Base-by-base conservation (phyloP, 2,888 invertebrate genomes). In the Brachyptera putata region DNA sequence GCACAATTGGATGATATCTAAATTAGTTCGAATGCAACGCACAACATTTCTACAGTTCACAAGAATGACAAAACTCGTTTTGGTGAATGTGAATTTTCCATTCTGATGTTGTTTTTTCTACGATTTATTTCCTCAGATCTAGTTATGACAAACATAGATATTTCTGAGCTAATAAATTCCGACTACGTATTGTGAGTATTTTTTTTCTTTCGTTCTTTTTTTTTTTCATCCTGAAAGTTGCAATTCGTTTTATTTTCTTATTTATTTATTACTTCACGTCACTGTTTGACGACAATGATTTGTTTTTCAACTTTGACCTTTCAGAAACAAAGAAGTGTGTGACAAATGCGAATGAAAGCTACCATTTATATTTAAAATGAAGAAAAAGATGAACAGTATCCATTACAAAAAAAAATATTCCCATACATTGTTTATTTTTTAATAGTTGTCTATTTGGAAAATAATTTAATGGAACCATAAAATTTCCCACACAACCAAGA, bases 1-100 rank as follows among this genome's bases (percentile, higher is more conserved):
- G n/a, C n/a, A 39, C n/a, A 39, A 39, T 18, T 43, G 43, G 43
- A 43, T 43, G 14, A 14, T 43, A 43, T 43, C 43, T 43, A 43
- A 43, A 43, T 43, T 43, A 16, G 43, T 43, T 43, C 18, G 43
- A 43, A 43, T 43, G 43, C 43, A 39, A 16, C 18, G 18, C 39
- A n/a, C 4, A n/a, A 43, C 43, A 21, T 4, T 37, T 14, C n/a
- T n/a, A n/a, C n/a, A n/a, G n/a, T n/a, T n/a, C n/a, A n/a, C n/a
- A n/a, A n/a, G n/a, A n/a, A n/a, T n/a, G 11, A 30, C 30, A 11
- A 7, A 30, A 21, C 43, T 43, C 16, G 39, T 43, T 43, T 43
- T 43, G 14, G 43, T 11, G 43, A 43, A 43, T 3, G 43, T 4
- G 43, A n/a, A 43, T 43, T 43, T 43, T 18, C 43, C 43, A 43